Base-by-base conservation (phyloP, 2,113 vertebrate genomes). In the Laticauda colubrina region DNA sequence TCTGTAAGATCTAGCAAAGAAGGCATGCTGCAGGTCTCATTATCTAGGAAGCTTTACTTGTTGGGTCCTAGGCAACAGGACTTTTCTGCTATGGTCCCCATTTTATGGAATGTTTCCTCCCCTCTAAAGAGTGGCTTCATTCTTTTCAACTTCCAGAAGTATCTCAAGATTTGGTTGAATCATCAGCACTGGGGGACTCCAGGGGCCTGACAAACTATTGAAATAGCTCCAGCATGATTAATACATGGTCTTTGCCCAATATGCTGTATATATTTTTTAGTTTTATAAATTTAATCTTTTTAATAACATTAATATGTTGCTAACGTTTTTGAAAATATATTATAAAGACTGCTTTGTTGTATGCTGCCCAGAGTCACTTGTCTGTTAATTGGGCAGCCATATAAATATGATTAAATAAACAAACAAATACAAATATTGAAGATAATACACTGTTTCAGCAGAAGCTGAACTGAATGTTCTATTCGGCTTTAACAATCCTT, bases 401-500 rank as follows among this genome's bases (percentile, higher is more conserved):
- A 26, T 26, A 61, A 61, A 26, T 26, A 61, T 61, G 59, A 26
- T 26, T 24, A 61, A 61, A 61, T 61, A 39, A 39, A 39, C 34
- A 61, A 56, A 56, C 15, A 56, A 56, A 56, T 56, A 20, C 20
- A 61, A 61, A 64, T 57, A 57, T 57, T 92, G 29, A 90, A 18
- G 57, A 95, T 26, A 45, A 85, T 57, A 90, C 3, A 87, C 11
- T 75, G 3, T 92, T 15, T 51, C 45, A 43, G 9, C 90, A 94
- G 2, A 43, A 48, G 39, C 21, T 94, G 86, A 91, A 34, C 14
- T 43, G 29, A 5, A 39, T 20, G 86, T 95, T 91, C 90, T 85
- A 91, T 90, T 92, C 81, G 94, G 75, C 10, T 88, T 5, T 48
- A 75, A 4, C 88, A 48, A 34, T 88, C 48, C 8, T n/a, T 93